Evolutionary conservation across 2,113 vertebrate genomes (phyloP), one percentile per base, ranked within the genome.

Genomic region (Sclerurus mexicanus): DNA sequence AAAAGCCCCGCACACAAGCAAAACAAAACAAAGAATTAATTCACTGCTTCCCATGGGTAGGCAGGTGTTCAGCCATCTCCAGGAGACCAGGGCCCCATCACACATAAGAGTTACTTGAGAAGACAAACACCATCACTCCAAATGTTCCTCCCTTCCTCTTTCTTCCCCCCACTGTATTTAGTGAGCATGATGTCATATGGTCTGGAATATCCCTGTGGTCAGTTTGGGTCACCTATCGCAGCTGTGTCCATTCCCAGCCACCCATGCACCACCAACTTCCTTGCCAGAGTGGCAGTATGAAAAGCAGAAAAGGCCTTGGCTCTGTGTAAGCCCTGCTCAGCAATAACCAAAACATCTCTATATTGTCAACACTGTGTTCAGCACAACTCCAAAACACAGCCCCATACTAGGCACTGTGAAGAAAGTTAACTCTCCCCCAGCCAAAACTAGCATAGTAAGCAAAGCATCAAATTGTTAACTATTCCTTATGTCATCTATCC

Each of bases 241-340:
- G 17, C 75, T 73, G 14, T 72, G 25, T 64, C 9, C 64, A 14
- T 42, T 80, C 24, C 7, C 17, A 53, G 0, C 6, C 10, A 47
- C 74, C 46, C 14, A 68, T 8, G 33, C 55, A 60, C 11, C 1
- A 27, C 27, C 28, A 42, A 22, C 4, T 5, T 12, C n/a, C 20
- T 14, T n/a, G 5, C 9, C 47, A 78, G 6, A 0, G 0, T 35
- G 35, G 25, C 42, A 50, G 31, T 10, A 27, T 0, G 1, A 37
- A 12, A 50, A 58, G 14, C 3, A 88, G 42, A 37, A 37, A 23
- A 66, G 44, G 7, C 44, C 42, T 73, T 81, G 50, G 12, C 11
- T 50, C 37, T 66, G 35, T 37, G 27, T 13, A 21, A 58, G 14
- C 11, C 4, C 50, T 50, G 59, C 31, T 44, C 37, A 66, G 31